Percentiles rank a stretch among this genome's conserved stretches.
Conservation (phyloP, 1,140 invertebrate genomes). For the Eurytemora carolleeae region DNA sequence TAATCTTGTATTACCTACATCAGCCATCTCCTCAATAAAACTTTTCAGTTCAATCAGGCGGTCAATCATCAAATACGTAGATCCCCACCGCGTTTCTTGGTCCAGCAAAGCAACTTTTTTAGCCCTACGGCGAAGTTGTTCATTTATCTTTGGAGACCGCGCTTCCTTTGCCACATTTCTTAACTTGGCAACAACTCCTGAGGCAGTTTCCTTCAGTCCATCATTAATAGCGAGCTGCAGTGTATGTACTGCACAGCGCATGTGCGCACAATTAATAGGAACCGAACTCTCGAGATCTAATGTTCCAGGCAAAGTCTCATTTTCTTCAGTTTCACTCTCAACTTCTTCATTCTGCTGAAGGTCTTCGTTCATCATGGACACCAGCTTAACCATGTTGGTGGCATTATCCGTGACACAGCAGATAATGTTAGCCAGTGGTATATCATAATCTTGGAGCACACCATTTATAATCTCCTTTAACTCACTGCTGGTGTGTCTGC, state of each 20-base stretch:
- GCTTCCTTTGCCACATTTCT: constrained; percentile 11
- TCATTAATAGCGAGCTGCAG: constrained; percentile 15
- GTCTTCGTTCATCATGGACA: constrained; percentile 5
- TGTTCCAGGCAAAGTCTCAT: no score
- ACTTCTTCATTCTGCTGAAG: constrained; percentile 1
- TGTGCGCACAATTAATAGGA: constrained; percentile 1
- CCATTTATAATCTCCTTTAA: background rate
- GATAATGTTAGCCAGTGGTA: background rate
- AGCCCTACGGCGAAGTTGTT: background rate
- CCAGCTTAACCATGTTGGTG: constrained; percentile 12
- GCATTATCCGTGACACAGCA: constrained; percentile 11
- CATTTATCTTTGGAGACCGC: constrained; percentile 12
- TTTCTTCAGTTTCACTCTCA: background rate
- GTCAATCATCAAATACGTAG: constrained; percentile 9
- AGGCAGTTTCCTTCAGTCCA: constrained; percentile 1
- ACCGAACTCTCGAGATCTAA: background rate
- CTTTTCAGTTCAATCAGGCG: background rate
- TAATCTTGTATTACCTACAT: background rate
- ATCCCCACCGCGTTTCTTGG: constrained; percentile 10
- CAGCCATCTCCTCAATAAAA: background rate
- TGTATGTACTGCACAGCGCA: constrained; percentile 14
- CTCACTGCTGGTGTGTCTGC: background rate
- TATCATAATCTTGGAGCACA: constrained; percentile 9
- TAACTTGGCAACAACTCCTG: constrained; percentile 5
- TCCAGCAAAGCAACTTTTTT: constrained; percentile 9